Conservation (phyloP, 2,888 invertebrate genomes). For the Horisme vitalbata region DNA sequence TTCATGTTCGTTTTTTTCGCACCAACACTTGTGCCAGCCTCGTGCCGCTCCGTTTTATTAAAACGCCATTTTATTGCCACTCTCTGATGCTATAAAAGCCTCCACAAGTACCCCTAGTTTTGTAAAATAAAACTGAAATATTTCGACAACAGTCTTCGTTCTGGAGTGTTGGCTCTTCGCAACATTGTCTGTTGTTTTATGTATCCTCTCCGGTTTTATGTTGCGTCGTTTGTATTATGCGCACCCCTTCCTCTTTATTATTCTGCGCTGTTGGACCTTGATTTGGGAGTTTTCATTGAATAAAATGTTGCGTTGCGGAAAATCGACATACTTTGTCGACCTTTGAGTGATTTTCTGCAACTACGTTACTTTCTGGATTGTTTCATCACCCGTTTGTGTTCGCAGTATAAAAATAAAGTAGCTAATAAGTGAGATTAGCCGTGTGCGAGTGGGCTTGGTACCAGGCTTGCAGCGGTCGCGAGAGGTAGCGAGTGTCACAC, state of each 20-base stretch:
- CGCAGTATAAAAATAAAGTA: conserved; percentile 16
- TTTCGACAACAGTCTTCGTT: conserved; percentile 51
- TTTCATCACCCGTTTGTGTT: neutral
- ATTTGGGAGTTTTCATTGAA: conserved; percentile 44
- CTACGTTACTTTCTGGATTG: conserved; percentile 8
- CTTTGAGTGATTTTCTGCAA: neutral
- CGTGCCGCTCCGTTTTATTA: conserved; percentile 52
- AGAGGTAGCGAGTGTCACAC: conserved; percentile 59
- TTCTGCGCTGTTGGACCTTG: conserved; percentile 50
- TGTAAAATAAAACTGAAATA: conserved; percentile 64
- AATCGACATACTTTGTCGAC: conserved; percentile 8
- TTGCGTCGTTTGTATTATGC: conserved; percentile 55
- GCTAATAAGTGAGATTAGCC: conserved; percentile 57
- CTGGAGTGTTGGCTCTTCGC: conserved; percentile 53
- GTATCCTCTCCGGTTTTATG: conserved; percentile 60
- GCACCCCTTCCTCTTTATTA: conserved; percentile 52
- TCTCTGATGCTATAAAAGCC: conserved; percentile 55
- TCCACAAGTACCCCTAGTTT: conserved; percentile 54
- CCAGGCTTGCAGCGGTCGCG: conserved; percentile 61
- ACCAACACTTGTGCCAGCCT: conserved; percentile 38
- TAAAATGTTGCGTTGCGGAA: conserved; percentile 31
- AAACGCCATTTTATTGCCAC: conserved; percentile 58
- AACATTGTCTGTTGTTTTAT: conserved; percentile 66
- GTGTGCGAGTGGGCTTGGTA: conserved; percentile 50
- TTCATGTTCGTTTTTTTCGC: conserved; percentile 36